phyloP scores from a whole-genome alignment of 2,797 vertebrate genomes.

The Melanogrammus aeglefinus region DNA sequence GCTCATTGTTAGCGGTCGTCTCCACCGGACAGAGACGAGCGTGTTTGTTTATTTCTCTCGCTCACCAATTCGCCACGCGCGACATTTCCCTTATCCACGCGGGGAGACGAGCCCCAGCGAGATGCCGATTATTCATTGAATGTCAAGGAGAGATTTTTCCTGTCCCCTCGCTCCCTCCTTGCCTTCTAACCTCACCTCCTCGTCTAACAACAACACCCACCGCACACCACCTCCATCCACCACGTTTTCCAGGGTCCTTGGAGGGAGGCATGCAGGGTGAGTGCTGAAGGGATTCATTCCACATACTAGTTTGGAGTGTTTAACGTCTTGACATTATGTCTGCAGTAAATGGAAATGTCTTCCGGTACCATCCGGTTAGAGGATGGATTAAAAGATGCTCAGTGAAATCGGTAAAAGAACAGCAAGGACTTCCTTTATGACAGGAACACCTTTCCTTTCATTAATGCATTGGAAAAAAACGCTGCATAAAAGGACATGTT shows the following conservation, averaged over 20 bases:
- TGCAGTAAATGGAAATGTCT: conserved; percentile 38
- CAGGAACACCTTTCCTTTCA: background rate
- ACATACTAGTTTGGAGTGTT: too few relatives aligned
- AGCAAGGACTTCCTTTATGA: conserved; percentile 3
- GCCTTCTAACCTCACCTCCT: background rate
- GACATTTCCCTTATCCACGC: conserved; percentile 70
- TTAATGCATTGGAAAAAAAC: background rate
- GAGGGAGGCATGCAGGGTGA: conserved; percentile 24
- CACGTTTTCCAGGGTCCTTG: conserved; percentile 24
- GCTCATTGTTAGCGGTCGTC: background rate
- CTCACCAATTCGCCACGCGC: conserved; percentile 67
- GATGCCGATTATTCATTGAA: conserved; percentile 64
- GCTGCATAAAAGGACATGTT: too few relatives aligned
- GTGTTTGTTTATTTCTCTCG: conserved; percentile 37
- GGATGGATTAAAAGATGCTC: conserved; percentile 17
- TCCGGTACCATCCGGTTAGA: conserved; percentile 31
- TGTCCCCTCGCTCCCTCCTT: conserved; percentile 9
- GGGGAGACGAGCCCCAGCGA: conserved; percentile 44
- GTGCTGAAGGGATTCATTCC: conserved; percentile 32
- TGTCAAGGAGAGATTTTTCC: conserved; percentile 62
- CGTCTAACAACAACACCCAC: background rate
- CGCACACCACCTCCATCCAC: background rate
- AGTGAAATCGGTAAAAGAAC: conserved; percentile 3
- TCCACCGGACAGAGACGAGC: conserved; percentile 39
- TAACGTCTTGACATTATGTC: conserved; percentile 43